Percentiles rank a stretch among this genome's conserved stretches.
phyloP scores from a whole-genome alignment of 2,888 invertebrate genomes.

The Pollenia griseotomentosa region DNA sequence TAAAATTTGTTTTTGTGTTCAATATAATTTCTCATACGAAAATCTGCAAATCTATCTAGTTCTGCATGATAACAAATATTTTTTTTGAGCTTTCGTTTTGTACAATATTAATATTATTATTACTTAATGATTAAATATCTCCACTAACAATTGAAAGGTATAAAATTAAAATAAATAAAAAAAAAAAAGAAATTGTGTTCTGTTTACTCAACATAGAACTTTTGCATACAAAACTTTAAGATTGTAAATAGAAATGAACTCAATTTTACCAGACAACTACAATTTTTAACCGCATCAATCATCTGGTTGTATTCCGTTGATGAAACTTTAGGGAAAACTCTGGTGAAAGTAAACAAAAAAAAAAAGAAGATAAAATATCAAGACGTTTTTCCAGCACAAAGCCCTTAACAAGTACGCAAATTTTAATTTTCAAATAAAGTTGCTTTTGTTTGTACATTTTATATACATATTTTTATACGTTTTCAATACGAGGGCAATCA shows the following conservation, averaged over 20 bases:
- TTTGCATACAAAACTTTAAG: slow-evolving; percentile 4
- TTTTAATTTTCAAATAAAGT: slow-evolving; percentile 18
- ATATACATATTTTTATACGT: not conserved
- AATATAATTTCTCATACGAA: too few species aligned
- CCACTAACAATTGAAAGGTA: not conserved
- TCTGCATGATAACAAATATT: too few species aligned
- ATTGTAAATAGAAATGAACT: not conserved
- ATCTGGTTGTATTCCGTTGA: slow-evolving; percentile 43
- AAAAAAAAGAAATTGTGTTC: too few species aligned
- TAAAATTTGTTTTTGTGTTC: too few species aligned
- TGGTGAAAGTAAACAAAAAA: slow-evolving; percentile 41
- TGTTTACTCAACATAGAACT: not conserved
- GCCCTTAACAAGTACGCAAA: slow-evolving; percentile 42
- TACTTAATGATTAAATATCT: too few species aligned
- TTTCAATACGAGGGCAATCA: not conserved
- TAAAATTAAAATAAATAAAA: not conserved
- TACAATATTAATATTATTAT: too few species aligned
- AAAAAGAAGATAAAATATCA: slow-evolving; percentile 1
- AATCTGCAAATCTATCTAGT: too few species aligned
- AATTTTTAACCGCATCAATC: slow-evolving; percentile 53
- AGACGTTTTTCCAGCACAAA: slow-evolving; percentile 51
- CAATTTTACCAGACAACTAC: slow-evolving; percentile 6
- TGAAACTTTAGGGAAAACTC: slow-evolving; percentile 56
- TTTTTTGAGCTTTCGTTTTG: too few species aligned
- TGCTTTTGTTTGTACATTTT: slow-evolving; percentile 34